Base-by-base conservation (phyloP, 2,113 vertebrate genomes). In the Cathartes aura region DNA sequence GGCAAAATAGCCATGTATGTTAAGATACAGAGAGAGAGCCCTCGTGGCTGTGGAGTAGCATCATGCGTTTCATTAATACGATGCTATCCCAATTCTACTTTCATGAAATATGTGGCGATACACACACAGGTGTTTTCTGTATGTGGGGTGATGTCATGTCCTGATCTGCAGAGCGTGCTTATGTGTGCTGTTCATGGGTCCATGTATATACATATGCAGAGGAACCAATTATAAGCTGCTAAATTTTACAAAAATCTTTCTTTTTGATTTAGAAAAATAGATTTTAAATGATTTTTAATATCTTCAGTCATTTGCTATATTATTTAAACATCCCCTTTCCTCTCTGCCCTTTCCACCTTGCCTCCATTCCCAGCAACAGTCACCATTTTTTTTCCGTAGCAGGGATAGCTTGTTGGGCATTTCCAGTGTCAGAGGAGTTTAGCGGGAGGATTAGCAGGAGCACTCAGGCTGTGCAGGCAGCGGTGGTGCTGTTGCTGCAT, bases 171-270 rank as follows among this genome's bases (percentile, higher is more conserved):
- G 40, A 78, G 56, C 19, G 55, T 45, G 15, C 42, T 82, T 29
- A 15, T 3, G 5, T 45, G 5, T 58, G 40, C 16, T 84, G 19
- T 60, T 81, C 47, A 20, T 16, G 8, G 53, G 7, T 82, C 6
- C 1, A 0, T 68, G 5, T n/a, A 4, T 32, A 18, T 19, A 19
- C 6, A 10, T 15, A 11, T 13, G 18, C 27, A 62, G 60, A 90
- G 11, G 11, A 82, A 71, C 30, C 17, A 32, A 27, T 2, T 58
- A 27, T 14, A 56, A 80, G 38, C 27, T 42, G 34, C 16, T 42
- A 22, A 48, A 8, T n/a, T 71, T 73, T 22, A 6, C 3, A 24
- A 27, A 84, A 4, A 55, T 38, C 0, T n/a, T 62, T 52, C 8
- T 45, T 70, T 80, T 67, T 82, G 0, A n/a, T 29, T 80, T 36